phyloP scores from a whole-genome alignment of 2,888 invertebrate genomes.

The Drosophila multiciliata region DNA sequence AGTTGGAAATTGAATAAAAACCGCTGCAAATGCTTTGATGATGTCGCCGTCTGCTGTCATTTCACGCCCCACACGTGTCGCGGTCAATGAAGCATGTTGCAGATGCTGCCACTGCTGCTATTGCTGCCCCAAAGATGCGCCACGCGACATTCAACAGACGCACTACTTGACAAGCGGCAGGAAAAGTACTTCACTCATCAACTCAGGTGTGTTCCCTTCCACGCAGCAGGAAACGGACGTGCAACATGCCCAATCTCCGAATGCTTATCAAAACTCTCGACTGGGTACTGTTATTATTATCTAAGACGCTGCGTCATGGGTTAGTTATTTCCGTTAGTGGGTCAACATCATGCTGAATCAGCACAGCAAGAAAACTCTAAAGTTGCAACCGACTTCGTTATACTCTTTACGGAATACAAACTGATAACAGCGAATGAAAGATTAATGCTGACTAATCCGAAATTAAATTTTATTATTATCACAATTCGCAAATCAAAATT shows the following conservation, averaged over 20 bases:
- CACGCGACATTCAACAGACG: slow-evolving; percentile 26
- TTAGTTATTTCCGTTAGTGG: slow-evolving; percentile 62
- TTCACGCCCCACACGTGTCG: slow-evolving; percentile 74
- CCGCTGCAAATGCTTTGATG: slow-evolving; percentile 53
- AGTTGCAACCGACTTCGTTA: neutral
- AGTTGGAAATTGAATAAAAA: slow-evolving; percentile 63
- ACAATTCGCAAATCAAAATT: neutral
- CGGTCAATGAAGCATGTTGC: slow-evolving; percentile 55
- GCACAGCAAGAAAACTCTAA: neutral
- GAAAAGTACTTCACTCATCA: neutral
- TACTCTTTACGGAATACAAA: neutral
- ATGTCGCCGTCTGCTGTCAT: slow-evolving; percentile 23
- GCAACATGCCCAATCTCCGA: slow-evolving; percentile 9
- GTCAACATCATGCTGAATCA: slow-evolving; percentile 42
- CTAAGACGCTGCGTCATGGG: slow-evolving; percentile 36
- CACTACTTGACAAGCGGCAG: slow-evolving; percentile 9
- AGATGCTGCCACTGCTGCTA: slow-evolving; percentile 12
- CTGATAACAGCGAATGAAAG: neutral
- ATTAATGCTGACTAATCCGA: neutral
- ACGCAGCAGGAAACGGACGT: slow-evolving; percentile 33
- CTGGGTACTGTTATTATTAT: slow-evolving; percentile 2
- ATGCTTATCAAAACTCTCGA: slow-evolving; percentile 48
- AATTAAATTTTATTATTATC: neutral
- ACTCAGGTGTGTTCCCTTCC: slow-evolving; percentile 17
- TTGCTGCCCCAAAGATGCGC: slow-evolving; percentile 30